Evolutionary conservation across 1,140 invertebrate genomes (phyloP), one percentile per base, ranked within the genome.

Genomic region (Drosophila lacteicornis): DNA sequence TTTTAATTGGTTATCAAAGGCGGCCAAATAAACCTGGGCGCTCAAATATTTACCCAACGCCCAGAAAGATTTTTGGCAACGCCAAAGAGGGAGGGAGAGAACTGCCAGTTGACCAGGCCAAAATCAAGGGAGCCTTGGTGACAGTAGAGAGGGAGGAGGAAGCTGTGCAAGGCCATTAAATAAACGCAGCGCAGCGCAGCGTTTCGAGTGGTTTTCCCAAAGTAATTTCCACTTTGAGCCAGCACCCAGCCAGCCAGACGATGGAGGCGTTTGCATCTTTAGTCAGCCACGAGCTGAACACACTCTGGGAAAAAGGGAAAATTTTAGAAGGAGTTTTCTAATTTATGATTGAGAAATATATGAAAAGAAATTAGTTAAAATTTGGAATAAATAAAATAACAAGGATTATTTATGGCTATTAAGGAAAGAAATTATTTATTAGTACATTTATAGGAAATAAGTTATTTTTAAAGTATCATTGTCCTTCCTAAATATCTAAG

Each of bases 221-320:
- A 85, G 82, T 85, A 85, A 85, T 85, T 85, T 85, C 75, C 82
- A 85, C 82, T 85, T 82, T 85, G 79, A 75, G 67, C 49, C 49
- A 51, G 47, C 30, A 33, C 8, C 30, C 30, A 33, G 33, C 47
- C 80, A 83, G 43, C 80, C 53, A 61, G 55, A 55, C 82, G 82
- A 80, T 80, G 76, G 66, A 65, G 69, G 71, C 73, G 73, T 59
- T 80, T 66, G 82, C 78, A 86, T 82, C 74, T 82, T 82, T 53
- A 85, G 81, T 83, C 56, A 63, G 59, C 59, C 71, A 76, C 58
- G 33, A 45, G 75, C 19, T n/a, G 38, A 7, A 11, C n/a, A 12
- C 15, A 22, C 60, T 55, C 60, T 62, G 22, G 19, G 11, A 62
- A 42, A 62, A 55, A 15, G 33, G 2, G 2, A 13, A 25, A 15